Conservation (phyloP, 2,113 vertebrate genomes). For the Sphaerodactylus townsendi region DNA sequence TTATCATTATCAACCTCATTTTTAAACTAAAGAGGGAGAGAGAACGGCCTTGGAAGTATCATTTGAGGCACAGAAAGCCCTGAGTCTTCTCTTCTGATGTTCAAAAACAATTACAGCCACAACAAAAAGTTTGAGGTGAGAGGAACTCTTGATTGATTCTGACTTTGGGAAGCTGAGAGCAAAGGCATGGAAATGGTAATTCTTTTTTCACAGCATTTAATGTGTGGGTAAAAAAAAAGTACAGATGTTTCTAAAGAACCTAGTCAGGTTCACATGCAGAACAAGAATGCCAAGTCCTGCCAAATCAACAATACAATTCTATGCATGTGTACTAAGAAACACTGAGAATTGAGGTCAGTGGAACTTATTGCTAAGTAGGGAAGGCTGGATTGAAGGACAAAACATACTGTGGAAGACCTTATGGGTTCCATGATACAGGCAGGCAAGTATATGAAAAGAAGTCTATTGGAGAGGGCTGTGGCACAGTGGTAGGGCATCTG, state of each 20-base stretch:
- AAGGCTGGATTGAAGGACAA: neutral
- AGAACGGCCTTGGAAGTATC: slow-evolving; percentile 69
- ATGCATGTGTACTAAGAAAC: neutral
- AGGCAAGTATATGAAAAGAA: neutral
- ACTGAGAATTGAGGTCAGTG: neutral
- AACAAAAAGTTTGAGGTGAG: slow-evolving; percentile 46
- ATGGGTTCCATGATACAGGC: neutral
- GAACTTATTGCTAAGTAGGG: neutral
- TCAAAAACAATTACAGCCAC: slow-evolving; percentile 42
- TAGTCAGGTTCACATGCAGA: neutral
- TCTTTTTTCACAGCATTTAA: slow-evolving; percentile 7
- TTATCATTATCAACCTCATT: slow-evolving; percentile 80
- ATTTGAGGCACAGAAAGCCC: slow-evolving; percentile 57
- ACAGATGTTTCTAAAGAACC: neutral
- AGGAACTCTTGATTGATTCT: slow-evolving; percentile 36
- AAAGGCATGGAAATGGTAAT: neutral
- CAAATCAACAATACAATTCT: neutral
- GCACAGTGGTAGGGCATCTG: too few relatives aligned
- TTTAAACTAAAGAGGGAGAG: slow-evolving; percentile 77
- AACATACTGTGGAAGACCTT: neutral
- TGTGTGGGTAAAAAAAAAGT: neutral
- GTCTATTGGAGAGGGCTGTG: neutral
- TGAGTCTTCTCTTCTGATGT: slow-evolving; percentile 48
- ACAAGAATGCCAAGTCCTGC: neutral
- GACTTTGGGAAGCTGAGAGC: slow-evolving; percentile 32